phyloP scores from a whole-genome alignment of 2,888 invertebrate genomes.

The Drosophila yooni region DNA sequence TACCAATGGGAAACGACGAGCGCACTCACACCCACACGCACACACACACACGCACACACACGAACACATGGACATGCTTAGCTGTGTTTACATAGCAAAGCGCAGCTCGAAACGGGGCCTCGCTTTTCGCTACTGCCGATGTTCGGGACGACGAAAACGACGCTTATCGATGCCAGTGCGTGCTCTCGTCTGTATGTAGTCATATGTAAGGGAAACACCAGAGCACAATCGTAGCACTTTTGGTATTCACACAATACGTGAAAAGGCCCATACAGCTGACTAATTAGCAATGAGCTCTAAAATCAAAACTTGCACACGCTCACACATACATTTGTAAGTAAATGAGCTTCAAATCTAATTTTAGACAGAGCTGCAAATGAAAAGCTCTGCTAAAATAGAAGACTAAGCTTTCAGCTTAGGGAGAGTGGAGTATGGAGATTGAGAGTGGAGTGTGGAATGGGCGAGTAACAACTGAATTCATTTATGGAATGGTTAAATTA shows the following conservation, averaged over 20 bases:
- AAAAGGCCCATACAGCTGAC: slow-evolving; percentile 61
- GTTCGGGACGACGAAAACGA: slow-evolving; percentile 47
- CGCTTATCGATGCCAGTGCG: slow-evolving; percentile 65
- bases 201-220: slow-evolving; percentile 28
- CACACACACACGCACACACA: slow-evolving; percentile 2
- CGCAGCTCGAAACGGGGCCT: slow-evolving; percentile 71
- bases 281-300: slow-evolving; percentile 54
- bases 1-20: slow-evolving; percentile 35
- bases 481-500: slow-evolving; percentile 29
- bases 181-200: slow-evolving; percentile 27
- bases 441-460: not conserved
- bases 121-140: slow-evolving; percentile 43
- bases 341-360: slow-evolving; percentile 16
- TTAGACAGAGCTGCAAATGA: slow-evolving; percentile 31
- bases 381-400: slow-evolving; percentile 45
- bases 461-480: slow-evolving; percentile 14
- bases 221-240: slow-evolving; percentile 11
- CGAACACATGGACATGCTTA: slow-evolving; percentile 48
- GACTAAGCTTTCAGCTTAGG: slow-evolving; percentile 17
- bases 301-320: slow-evolving; percentile 28
- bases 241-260: slow-evolving; percentile 28
- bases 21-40: not conserved
- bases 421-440: not conserved
- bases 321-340: not conserved
- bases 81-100: slow-evolving; percentile 75